Percentiles rank a stretch among this genome's conserved stretches.
Conservation (phyloP, 2,113 vertebrate species). For the Chloropsis cyanopogon region DNA sequence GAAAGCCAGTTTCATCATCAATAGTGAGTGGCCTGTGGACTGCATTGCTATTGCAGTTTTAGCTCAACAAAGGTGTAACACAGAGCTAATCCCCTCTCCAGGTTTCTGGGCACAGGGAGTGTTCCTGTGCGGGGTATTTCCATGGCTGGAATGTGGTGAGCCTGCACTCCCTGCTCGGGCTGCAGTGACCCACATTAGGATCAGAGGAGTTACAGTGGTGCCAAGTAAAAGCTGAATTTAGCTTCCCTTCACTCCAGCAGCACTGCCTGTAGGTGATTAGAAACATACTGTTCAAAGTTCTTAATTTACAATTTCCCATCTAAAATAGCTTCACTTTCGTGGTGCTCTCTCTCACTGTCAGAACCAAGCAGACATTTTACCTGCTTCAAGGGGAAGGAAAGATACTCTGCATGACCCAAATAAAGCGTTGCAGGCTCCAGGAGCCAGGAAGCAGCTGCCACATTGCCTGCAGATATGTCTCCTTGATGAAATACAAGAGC, state of each 20-base stretch:
- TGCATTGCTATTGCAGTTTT: neutral
- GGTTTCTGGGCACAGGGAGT: neutral
- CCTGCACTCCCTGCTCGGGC: neutral
- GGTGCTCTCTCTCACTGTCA: neutral
- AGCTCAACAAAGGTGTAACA: neutral
- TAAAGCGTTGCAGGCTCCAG: neutral
- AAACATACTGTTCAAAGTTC: neutral
- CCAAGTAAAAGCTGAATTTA: neutral
- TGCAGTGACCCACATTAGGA: neutral
- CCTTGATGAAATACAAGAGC: conserved; percentile 24
- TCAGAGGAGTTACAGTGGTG: neutral
- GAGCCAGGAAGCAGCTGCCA: conserved; percentile 46
- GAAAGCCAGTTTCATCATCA: neutral
- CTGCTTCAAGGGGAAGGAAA: conserved; percentile 27
- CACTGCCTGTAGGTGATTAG: neutral
- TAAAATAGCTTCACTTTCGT: neutral
- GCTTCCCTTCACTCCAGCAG: neutral
- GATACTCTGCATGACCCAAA: conserved; percentile 30
- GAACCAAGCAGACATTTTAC: neutral
- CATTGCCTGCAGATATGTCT: conserved; percentile 17
- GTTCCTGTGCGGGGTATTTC: neutral
- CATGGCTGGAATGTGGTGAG: neutral
- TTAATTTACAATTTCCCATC: neutral
- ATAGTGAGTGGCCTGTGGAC: neutral
- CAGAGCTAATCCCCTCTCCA: neutral